These are phyloP conservation scores for Drosophila arawakana DNA, from an alignment of 1,140 invertebrate genomes.

Conservation along the genomic window DNA sequence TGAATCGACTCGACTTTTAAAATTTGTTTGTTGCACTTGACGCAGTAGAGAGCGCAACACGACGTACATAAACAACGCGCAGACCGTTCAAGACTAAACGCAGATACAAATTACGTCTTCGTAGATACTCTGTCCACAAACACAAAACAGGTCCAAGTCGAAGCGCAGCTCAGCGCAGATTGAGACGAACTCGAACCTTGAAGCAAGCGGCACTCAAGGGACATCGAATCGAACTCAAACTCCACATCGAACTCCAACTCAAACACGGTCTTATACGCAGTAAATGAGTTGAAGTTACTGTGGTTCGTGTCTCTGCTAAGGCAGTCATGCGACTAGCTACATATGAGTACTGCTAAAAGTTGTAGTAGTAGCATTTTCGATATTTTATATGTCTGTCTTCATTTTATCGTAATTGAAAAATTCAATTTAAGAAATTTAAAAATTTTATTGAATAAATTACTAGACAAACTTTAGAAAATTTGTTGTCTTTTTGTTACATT, in stretches of 20 bases:
- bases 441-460: neutral
- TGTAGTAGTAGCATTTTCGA: neutral
- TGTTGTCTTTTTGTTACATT: slow-evolving; percentile 16
- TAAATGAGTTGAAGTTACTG: neutral
- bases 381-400: neutral
- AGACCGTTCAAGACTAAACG: slow-evolving; percentile 71
- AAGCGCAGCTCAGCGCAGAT: slow-evolving; percentile 56
- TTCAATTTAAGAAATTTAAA: neutral
- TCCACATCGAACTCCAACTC: slow-evolving; percentile 3
- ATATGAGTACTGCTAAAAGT: neutral
- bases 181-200: slow-evolving; percentile 52
- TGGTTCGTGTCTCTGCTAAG: slow-evolving; percentile 54
- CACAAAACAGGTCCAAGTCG: slow-evolving; percentile 33
- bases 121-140: neutral
- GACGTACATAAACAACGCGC: slow-evolving; percentile 58
- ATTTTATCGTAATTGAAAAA: neutral
- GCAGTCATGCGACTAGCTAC: neutral
- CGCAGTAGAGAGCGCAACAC: slow-evolving; percentile 18
- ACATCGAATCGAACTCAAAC: slow-evolving; percentile 21
- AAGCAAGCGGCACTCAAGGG: neutral
- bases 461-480: neutral
- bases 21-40: slow-evolving; percentile 25
- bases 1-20: slow-evolving; percentile 21
- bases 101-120: slow-evolving; percentile 22
- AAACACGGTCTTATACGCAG: slow-evolving; percentile 50